Conservation (phyloP, 2,888 invertebrate species). For the Philereme transversata region DNA sequence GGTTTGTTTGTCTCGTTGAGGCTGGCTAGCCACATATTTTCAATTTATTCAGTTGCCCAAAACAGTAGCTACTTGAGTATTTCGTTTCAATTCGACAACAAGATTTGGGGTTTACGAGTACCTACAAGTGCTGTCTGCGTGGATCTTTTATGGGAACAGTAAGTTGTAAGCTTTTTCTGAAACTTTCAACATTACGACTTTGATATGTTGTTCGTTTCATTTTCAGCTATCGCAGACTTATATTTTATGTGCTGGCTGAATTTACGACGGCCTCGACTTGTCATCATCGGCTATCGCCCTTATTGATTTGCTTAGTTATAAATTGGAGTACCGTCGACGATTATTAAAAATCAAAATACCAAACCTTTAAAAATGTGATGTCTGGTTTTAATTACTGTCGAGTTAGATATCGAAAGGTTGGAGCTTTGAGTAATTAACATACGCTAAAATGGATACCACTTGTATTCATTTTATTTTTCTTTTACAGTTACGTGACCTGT, state of each 20-base stretch:
- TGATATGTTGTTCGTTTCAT: constrained; percentile 28
- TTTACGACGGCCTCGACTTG: constrained; percentile 28
- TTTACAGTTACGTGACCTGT: constrained; percentile 10
- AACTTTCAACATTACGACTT: constrained; percentile 40
- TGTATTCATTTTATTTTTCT: too few species aligned
- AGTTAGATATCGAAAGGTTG: too few species aligned
- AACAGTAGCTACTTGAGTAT: constrained; percentile 40
- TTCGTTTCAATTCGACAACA: constrained; percentile 59
- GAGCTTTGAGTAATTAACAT: too few species aligned
- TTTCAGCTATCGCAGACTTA: constrained; percentile 29
- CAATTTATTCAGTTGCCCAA: constrained; percentile 21
- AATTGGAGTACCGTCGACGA: not conserved
- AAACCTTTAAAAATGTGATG: not conserved
- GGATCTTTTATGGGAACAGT: constrained; percentile 44
- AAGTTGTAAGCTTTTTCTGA: constrained; percentile 46
- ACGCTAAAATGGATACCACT: too few species aligned
- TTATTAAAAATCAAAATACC: not conserved
- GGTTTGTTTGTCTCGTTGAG: not conserved
- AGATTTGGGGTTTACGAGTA: constrained; percentile 64
- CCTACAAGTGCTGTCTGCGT: constrained; percentile 51
- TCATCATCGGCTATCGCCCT: constrained; percentile 32
- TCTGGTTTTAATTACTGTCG: not conserved
- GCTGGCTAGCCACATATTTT: constrained; percentile 10
- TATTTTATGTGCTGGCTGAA: constrained; percentile 29
- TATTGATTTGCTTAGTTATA: constrained; percentile 7